Evolutionary conservation across 2,113 vertebrate species (phyloP), one percentile per base, ranked within the genome.

Genomic region (Pao palembangensis): DNA sequence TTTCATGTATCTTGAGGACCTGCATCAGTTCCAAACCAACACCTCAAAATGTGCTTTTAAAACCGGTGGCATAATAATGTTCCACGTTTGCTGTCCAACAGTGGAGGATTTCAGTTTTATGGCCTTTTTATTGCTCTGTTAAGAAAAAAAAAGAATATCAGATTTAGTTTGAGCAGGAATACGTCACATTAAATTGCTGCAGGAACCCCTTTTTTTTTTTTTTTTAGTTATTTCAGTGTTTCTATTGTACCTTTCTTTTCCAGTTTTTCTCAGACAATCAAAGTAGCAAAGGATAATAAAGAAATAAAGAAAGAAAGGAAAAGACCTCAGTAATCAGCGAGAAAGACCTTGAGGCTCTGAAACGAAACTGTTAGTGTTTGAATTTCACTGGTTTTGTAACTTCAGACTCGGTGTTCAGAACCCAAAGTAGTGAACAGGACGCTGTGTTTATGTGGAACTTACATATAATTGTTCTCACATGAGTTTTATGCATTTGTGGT

Each of bases 331-430:
- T 38, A 38, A 34, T 63, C 3, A 13, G 13, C 31, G 19, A 48
- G 18, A 51, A 52, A 55, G 57, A 55, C 60, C 60, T 41, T 44
- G 25, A 51, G 20, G 28, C n/a, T 42, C 21, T 44, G 49, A 50
- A 34, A 34, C n/a, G 14, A 55, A 44, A 61, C 38, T 31, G 20
- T 44, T 17, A 44, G 4, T 44, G 43, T 44, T 12, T 44, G 14
- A 17, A 44, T 14, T 44, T 44, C 16, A 44, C 16, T 44, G 5
- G 41, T 44, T 44, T 44, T 16, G 43, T 44, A 44, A 55, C 52
- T 49, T 28, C 52, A 42, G 5, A 34, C 14, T 20, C n/a, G 31
- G 14, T 28, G 34, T 19, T 44, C 46, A 44, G 14, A 43, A n/a
- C 20, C 19, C 25, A 41, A 47, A 38, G 4, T 7, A 19, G 13